Evolutionary conservation across 1,140 invertebrate genomes (phyloP).

Genomic region (Drosophila ohnishii): DNA sequence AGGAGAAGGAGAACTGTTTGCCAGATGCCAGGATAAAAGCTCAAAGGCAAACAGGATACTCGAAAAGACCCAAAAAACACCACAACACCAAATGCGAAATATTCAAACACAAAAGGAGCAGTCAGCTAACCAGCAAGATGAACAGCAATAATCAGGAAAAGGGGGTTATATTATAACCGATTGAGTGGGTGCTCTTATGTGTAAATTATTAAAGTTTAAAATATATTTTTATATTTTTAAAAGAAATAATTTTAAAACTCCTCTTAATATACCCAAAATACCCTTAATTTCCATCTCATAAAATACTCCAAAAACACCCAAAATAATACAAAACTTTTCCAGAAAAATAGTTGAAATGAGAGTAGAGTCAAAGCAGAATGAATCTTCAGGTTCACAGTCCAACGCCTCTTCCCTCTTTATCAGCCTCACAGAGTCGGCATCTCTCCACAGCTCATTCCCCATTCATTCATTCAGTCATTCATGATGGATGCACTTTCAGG

Average conservation of each 20-base stretch:
- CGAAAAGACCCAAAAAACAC: conserved; percentile 12
- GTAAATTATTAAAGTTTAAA: too few relatives aligned
- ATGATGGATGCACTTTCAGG: conserved; percentile 67
- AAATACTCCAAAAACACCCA: background rate
- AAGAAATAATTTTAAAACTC: background rate
- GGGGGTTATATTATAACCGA: background rate
- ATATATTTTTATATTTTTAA: too few relatives aligned
- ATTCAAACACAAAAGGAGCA: conserved; percentile 41
- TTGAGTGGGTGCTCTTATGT: background rate
- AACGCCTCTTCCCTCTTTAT: conserved; percentile 55
- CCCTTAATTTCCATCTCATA: background rate
- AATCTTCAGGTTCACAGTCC: conserved; percentile 74
- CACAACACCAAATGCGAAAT: conserved; percentile 9
- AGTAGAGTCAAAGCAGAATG: conserved; percentile 6
- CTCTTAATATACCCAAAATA: background rate
- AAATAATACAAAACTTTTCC: background rate
- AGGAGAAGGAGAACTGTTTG: conserved; percentile 33
- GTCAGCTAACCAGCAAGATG: conserved; percentile 16
- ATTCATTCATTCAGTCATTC: conserved; percentile 60
- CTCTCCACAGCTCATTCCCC: conserved; percentile 20
- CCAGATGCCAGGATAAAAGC: conserved; percentile 74
- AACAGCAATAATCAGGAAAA: conserved; percentile 16
- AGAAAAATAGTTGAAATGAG: background rate
- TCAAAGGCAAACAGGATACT: conserved; percentile 51
- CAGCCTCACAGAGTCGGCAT: background rate